Evolutionary conservation across 1,140 invertebrate genomes (phyloP).

Genomic region (Pentalonia nigronervosa): DNA sequence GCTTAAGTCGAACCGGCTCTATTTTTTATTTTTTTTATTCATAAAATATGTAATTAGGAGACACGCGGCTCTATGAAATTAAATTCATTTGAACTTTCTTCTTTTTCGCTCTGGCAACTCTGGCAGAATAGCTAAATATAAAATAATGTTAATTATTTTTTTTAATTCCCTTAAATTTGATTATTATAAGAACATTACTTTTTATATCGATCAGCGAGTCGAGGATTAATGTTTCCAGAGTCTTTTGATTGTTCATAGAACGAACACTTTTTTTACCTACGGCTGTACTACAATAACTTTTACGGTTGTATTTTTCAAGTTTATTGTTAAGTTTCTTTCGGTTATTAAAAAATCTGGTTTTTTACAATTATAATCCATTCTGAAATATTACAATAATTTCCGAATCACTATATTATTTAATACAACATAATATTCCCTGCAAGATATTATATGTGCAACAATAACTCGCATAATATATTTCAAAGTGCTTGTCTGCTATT

Average conservation of each 20-base stretch:
- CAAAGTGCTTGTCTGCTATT: background rate
- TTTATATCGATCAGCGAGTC: background rate
- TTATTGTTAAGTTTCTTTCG: too few relatives aligned
- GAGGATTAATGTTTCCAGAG: background rate
- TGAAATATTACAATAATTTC: background rate
- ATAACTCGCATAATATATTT: too few relatives aligned
- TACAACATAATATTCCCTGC: too few relatives aligned
- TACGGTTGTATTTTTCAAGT: too few relatives aligned
- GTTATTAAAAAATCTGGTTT: background rate
- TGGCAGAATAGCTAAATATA: background rate
- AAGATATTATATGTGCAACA: too few relatives aligned
- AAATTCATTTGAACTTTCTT: background rate
- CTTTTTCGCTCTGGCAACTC: background rate
- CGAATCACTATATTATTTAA: background rate
- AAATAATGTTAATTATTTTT: background rate
- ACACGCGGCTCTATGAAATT: background rate
- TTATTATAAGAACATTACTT: background rate
- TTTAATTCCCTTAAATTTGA: background rate
- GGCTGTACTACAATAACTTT: background rate
- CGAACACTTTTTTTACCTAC: background rate
- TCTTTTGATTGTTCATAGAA: background rate
- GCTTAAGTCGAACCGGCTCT: background rate
- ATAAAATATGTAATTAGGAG: background rate
- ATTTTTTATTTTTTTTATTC: background rate
- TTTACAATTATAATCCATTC: background rate